Evolutionary conservation across 2,797 vertebrate genomes (phyloP), one percentile per base, ranked within the genome.

Genomic region (Ctenopoma multispine): DNA sequence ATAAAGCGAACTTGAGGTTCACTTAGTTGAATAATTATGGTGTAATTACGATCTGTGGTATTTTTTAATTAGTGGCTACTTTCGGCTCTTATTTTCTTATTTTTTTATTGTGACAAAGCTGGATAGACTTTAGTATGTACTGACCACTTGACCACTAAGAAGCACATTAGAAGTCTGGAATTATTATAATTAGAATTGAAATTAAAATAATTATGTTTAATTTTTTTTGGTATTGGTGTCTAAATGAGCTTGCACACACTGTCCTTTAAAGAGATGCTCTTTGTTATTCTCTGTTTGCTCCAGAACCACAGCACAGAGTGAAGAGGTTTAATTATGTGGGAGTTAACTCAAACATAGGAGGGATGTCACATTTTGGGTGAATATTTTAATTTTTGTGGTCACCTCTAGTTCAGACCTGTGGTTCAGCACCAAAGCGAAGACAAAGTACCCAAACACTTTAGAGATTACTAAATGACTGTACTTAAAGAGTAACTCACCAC

Each of bases 301-400:
- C 66, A 34, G 38, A 75, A 48, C 57, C 62, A 53, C 55, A 65
- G 43, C 75, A 72, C 34, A 69, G 29, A 62, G 58, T 57, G 72
- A 72, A 80, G 77, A 59, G 58, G 56, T 66, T 68, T 76, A 65
- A 84, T 77, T 78, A 57, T 41, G 63, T 77, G 75, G 41, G 36
- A 79, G 38, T 57, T 53, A 58, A 65, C 47, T 61, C 38, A 68
- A 34, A 62, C 69, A 17, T 49, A 27, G 1, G 49, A 24, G n/a
- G 27, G 51, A 13, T 64, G 44, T 83, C 68, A 67, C 20, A 66
- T 77, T 73, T 75, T 70, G 53, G 56, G 48, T 38, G 70, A 83
- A 79, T 69, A 66, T 77, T 71, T 68, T 68, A 44, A 75, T 79
- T 71, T 70, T 78, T 80, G 70, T 49, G 79, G 61, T 73, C 58